Evolutionary conservation across 2,113 vertebrate species (phyloP), one percentile per base, ranked within the genome.

Genomic region (Poicephalus meyeri): DNA sequence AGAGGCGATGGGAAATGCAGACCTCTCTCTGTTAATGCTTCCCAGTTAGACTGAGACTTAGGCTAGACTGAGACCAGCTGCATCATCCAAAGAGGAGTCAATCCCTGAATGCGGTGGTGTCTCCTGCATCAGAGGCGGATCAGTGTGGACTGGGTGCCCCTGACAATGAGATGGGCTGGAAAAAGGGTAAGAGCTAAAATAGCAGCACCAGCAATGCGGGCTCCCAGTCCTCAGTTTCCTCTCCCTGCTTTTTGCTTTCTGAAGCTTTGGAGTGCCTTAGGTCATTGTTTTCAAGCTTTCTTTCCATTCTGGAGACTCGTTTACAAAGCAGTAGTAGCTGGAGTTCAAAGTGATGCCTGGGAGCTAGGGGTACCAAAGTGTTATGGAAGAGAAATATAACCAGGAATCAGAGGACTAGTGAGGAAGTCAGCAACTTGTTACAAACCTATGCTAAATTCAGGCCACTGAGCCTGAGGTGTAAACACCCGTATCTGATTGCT

Each of bases 261-360:
- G 84, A 60, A 83, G 82, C 63, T 83, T 58, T 56, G 37, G 49
- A 74, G 71, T 70, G 82, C 94, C 96, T 86, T 41, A 8, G 88
- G 92, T 95, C 64, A 49, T 71, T 86, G 94, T 97, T 94, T 89
- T 63, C 92, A 88, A 95, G 85, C 63, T 90, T 91, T 8, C 26
- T 88, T 86, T 56, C 63, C 49, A 86, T 68, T 77, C 64, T 92
- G 76, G 90, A 96, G 88, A 53, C 79, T 93, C 88, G 83, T 94
- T 91, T 94, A 49, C 63, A 61, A 93, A 74, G 86, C 86, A 95
- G 92, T 20, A 88, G 88, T 20, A 88, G 88, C 82, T 80, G 68
- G 76, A 94, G 88, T 93, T 96, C 90, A 96, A 94, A 97, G 95
- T 9, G 9, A 80, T 95, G 92, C 94, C 94, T 52, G 79, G 50